These are phyloP conservation scores for Mionectes olivaceus DNA, from an alignment of 2,797 vertebrate species.

Conservation along the genomic window DNA sequence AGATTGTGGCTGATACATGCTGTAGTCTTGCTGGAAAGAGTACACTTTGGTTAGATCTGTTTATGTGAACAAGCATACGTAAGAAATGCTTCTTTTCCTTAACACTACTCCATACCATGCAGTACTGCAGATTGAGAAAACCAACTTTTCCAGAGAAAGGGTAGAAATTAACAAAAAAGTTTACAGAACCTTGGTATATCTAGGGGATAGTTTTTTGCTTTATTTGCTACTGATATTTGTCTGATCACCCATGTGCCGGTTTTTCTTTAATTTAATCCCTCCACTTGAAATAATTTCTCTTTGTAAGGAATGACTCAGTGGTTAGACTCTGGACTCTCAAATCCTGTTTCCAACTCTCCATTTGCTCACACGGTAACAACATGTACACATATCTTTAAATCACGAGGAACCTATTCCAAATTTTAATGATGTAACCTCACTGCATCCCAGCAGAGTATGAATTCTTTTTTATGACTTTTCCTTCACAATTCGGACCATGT, in stretches of 20 bases:
- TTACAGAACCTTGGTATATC: not conserved
- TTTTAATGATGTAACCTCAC: not conserved
- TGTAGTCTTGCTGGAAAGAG: not conserved
- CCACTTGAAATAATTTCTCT: not conserved
- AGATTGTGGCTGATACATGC: not conserved
- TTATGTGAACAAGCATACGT: not conserved
- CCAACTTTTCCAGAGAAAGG: not conserved
- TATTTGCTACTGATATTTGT: constrained; percentile 18
- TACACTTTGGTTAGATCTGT: not conserved
- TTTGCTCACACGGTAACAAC: not conserved
- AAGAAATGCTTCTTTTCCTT: not conserved
- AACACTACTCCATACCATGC: not conserved
- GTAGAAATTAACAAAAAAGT: not conserved
- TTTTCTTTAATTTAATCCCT: not conserved
- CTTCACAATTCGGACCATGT: not conserved
- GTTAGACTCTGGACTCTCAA: not conserved
- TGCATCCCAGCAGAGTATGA: not conserved
- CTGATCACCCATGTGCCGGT: not conserved
- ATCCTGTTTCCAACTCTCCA: not conserved
- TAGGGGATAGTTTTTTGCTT: not conserved
- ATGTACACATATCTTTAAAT: not conserved
- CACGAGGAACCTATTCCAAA: not conserved
- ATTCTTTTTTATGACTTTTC: not conserved
- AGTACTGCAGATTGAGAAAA: not conserved
- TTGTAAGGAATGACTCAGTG: not conserved